A percentile compares a stretch with the other conserved stretches of the same genome.
Conservation (phyloP, 1,140 invertebrate species). For the Diorhabda sublineata region DNA sequence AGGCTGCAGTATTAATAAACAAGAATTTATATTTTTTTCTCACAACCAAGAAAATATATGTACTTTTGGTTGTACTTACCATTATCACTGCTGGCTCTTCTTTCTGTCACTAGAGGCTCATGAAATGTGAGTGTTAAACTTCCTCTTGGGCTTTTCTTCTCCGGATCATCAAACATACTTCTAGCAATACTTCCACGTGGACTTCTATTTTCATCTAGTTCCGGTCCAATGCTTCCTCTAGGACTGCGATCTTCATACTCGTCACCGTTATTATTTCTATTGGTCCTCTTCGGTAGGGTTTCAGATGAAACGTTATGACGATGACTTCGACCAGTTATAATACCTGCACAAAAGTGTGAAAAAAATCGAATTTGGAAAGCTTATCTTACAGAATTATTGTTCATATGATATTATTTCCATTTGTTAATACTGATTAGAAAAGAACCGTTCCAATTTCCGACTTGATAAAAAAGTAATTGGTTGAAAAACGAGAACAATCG, state of each 20-base stretch:
- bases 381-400: no score
- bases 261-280: conserved; percentile 43
- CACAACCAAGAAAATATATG: no score
- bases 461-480: no score
- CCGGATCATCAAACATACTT: conserved; percentile 50
- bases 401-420: no score
- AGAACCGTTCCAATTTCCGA: no score
- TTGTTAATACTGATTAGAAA: no score
- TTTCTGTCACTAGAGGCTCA: conserved; percentile 54
- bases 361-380: no score
- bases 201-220: conserved; percentile 51
- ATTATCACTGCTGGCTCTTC: conserved; percentile 58
- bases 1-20: no score
- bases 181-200: conserved; percentile 57
- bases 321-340: background rate
- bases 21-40: no score
- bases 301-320: background rate
- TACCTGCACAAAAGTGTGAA: background rate
- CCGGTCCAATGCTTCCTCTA: conserved; percentile 58
- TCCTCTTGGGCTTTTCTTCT: conserved; percentile 53
- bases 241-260: conserved; percentile 49
- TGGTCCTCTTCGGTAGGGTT: background rate
- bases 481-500: no score
- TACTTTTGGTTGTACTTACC: conserved; percentile 27
- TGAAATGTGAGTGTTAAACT: conserved; percentile 57